Evolutionary conservation across 1,140 invertebrate genomes (phyloP).

Genomic region (Magallana ariakensis): DNA sequence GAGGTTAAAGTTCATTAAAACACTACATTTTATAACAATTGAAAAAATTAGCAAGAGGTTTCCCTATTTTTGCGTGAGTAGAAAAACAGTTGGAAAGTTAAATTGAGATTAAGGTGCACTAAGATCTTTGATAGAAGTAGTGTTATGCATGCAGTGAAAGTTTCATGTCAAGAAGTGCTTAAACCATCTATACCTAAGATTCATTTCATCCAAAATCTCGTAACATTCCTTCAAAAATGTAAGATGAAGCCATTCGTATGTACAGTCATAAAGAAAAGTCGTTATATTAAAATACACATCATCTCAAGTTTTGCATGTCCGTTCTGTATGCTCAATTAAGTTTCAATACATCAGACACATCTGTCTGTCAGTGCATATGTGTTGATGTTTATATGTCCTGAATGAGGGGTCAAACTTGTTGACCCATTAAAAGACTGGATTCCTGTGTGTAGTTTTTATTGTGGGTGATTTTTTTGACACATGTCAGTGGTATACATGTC

Average conservation of each 20-base stretch:
- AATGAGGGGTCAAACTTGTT: background rate
- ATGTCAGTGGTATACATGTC: slow-evolving; percentile 6
- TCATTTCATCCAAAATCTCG: background rate
- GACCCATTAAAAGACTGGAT: slow-evolving; percentile 17
- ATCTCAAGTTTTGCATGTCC: background rate
- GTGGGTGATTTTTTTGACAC: slow-evolving; percentile 19
- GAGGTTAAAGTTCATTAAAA: no score
- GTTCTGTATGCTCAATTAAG: background rate
- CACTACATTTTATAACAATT: no score
- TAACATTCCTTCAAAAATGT: background rate
- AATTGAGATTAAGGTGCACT: no score
- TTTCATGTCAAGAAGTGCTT: no score
- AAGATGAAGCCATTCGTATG: background rate
- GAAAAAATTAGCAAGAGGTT: no score
- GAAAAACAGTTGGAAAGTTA: no score
- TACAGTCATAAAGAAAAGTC: slow-evolving; percentile 13
- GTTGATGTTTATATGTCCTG: slow-evolving; percentile 16
- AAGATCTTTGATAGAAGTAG: no score
- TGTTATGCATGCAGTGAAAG: no score
- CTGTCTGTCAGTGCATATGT: background rate
- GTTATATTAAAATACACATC: background rate
- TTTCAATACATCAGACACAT: slow-evolving; percentile 21
- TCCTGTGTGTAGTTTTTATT: background rate
- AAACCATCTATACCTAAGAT: no score
- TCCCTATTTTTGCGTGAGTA: no score